phyloP scores from a whole-genome alignment of 2,888 invertebrate genomes.

The Diloba caeruleocephala region DNA sequence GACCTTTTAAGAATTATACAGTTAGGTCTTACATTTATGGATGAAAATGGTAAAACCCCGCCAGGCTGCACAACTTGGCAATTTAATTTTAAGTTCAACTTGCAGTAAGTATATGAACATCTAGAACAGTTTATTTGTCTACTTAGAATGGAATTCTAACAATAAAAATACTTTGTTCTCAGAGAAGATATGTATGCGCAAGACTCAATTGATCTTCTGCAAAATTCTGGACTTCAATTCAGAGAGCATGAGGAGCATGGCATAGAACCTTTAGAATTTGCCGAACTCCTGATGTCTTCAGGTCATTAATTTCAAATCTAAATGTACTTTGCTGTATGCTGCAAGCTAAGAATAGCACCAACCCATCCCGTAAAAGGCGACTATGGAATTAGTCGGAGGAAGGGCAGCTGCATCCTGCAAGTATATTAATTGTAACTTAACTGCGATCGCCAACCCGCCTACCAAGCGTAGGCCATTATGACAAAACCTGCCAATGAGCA shows the following conservation, averaged over 20 bases:
- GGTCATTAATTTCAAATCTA: slow-evolving; percentile 80
- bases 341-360: too few species aligned
- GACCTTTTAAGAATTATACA: slow-evolving; percentile 99
- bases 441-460: too few species aligned
- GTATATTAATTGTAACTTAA: too few species aligned
- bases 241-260: slow-evolving; percentile 99
- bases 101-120: slow-evolving; percentile 92
- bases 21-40: slow-evolving; percentile 98
- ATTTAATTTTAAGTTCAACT: slow-evolving; percentile 99
- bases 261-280: slow-evolving; percentile 98
- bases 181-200: slow-evolving; percentile 99
- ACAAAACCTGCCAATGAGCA: too few species aligned
- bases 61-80: slow-evolving; percentile 99
- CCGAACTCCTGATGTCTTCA: slow-evolving; percentile 99
- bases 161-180: slow-evolving; percentile 45
- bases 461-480: too few species aligned
- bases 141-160: background rate
- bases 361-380: too few species aligned
- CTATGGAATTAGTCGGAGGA: too few species aligned
- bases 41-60: slow-evolving; percentile 98
- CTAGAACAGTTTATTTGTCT: background rate
- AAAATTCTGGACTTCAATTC: slow-evolving; percentile 99
- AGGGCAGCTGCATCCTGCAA: too few species aligned
- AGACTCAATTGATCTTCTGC: slow-evolving; percentile 99
- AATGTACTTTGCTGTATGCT: background rate